These are phyloP conservation scores for Cinclus cinclus DNA, from an alignment of 2,113 vertebrate genomes.

Conservation along the genomic window DNA sequence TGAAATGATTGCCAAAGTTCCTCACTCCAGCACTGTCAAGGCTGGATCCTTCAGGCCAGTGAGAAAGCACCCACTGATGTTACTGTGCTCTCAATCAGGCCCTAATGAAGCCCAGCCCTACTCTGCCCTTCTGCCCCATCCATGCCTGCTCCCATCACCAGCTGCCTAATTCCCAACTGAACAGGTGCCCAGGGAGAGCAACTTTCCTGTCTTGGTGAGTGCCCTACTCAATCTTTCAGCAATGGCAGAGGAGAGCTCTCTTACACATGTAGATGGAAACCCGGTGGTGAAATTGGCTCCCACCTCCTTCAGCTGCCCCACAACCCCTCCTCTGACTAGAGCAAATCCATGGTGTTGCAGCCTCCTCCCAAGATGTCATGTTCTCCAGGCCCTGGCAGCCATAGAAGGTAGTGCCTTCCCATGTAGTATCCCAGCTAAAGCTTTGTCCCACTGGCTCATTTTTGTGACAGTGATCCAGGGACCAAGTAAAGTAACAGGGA, in stretches of 20 bases:
- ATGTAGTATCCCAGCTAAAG: background rate
- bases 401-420: background rate
- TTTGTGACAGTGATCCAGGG: background rate
- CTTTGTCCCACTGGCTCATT: background rate
- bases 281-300: background rate
- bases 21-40: background rate
- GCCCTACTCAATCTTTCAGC: background rate
- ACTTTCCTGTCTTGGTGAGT: background rate
- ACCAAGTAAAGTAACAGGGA: background rate
- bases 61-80: background rate
- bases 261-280: background rate
- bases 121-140: background rate
- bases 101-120: background rate
- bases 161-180: background rate
- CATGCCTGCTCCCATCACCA: background rate
- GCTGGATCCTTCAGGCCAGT: background rate
- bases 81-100: background rate
- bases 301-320: background rate
- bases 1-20: background rate
- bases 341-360: background rate
- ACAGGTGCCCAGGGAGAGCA: background rate
- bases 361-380: background rate
- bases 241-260: background rate
- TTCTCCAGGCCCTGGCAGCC: background rate
- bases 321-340: fast-evolving